Evolutionary conservation across 2,888 invertebrate species (phyloP), one percentile per base, ranked within the genome.

Genomic region (Nezara viridula): DNA sequence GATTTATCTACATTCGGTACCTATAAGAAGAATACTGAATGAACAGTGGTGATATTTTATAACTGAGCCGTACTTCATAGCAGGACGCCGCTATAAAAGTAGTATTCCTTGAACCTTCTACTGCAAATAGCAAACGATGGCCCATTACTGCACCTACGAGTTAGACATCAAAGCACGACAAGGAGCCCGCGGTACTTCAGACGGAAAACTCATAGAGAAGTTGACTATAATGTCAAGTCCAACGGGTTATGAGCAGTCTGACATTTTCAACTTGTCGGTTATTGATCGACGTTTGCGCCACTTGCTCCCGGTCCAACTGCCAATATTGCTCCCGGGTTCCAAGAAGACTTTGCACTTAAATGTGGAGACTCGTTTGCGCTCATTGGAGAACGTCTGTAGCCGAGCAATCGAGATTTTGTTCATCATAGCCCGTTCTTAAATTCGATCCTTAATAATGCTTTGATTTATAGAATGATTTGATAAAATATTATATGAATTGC

Each of bases 41-140:
- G 16, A 66, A 4, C 5, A 32, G 0, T 32, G 32, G 16, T 19
- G 6, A 66, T 66, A 66, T 32, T 66, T 66, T 66, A 66, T 6
- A 66, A 32, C 16, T 10, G 32, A 32, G 21, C 32, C 32, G 66
- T 32, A 66, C 32, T 32, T 66, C 66, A 66, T 32, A 60, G 14
- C 27, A 66, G 32, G 27, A 66, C 32, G 32, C 32, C 32, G 66
- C 66, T 32, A 32, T 66, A 66, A 37, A 66, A 66, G 66, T 37
- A 9, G 66, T 66, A 66, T 66, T 66, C 66, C 66, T 66, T 66
- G 66, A 66, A 66, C 66, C 66, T 66, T 66, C 66, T 32, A 19
- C 66, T 66, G 66, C 19, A 66, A 66, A 66, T 66, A 66, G 66
- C 66, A 66, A 66, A 12, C 16, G 2, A 66, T 66, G 66, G 32